These are phyloP conservation scores for Oreochromis niloticus DNA, from an alignment of 2,113 vertebrate genomes.

Conservation along the genomic window DNA sequence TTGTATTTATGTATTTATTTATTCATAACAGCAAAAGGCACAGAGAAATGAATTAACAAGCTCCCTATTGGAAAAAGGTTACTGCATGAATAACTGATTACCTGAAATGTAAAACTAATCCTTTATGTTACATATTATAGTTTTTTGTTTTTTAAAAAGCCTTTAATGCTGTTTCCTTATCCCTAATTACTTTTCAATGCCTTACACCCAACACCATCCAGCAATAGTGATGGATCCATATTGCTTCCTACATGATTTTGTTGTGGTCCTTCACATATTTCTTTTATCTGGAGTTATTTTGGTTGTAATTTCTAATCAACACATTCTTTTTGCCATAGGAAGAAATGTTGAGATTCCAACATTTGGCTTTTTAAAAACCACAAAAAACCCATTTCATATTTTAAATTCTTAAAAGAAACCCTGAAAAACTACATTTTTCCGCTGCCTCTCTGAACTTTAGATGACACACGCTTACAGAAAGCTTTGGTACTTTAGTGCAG, in stretches of 20 bases:
- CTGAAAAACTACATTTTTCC: background rate
- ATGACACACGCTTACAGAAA: background rate
- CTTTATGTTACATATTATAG: background rate
- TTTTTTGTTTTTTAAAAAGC: background rate
- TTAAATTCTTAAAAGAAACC: background rate
- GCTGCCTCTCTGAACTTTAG: background rate
- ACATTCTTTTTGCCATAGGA: background rate
- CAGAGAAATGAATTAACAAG: background rate
- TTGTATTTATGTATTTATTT: background rate
- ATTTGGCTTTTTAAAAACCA: background rate
- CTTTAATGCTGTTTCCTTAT: background rate
- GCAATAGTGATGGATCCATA: background rate
- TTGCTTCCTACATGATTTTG: background rate
- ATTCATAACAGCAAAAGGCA: background rate
- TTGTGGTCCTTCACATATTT: background rate
- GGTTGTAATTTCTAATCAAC: background rate
- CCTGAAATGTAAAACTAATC: background rate
- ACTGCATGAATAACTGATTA: background rate
- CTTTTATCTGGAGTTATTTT: background rate
- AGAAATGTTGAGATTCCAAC: background rate
- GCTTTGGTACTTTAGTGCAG: background rate
- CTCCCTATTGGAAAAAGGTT: background rate
- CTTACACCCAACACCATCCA: background rate
- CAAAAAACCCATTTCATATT: background rate
- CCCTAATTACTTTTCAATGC: background rate